Conservation (phyloP, 2,888 invertebrate genomes). For the Caenorhabditis doughertyi region DNA sequence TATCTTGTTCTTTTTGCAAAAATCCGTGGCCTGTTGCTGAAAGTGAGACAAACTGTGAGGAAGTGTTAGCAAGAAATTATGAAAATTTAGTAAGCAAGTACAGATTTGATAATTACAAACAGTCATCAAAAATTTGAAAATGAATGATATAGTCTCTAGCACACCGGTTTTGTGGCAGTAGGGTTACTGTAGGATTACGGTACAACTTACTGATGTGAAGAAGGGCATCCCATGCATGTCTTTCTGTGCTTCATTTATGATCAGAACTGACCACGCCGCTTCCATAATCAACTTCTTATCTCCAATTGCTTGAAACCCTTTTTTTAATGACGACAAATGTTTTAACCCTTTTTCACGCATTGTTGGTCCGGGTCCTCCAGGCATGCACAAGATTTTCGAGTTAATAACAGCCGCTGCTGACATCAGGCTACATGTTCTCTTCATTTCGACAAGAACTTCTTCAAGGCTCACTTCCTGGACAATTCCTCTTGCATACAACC, state of each 20-base stretch:
- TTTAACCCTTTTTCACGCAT: constrained; percentile 55
- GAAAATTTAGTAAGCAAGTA: no score
- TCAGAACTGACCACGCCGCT: constrained; percentile 62
- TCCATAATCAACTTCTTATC: constrained; percentile 58
- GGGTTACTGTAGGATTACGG: not conserved
- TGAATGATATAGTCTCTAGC: no score
- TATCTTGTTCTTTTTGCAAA: constrained; percentile 65
- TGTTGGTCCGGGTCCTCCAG: constrained; percentile 73
- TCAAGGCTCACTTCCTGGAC: constrained; percentile 17
- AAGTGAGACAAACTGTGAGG: no score
- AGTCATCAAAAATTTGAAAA: no score
- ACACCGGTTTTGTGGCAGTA: no score
- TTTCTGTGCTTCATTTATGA: constrained; percentile 42
- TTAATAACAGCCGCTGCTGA: constrained; percentile 46
- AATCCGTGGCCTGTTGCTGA: constrained; percentile 65
- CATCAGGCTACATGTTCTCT: constrained; percentile 40
- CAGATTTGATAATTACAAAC: no score
- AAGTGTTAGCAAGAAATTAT: no score
- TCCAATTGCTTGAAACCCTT: constrained; percentile 25
- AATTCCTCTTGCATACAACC: constrained; percentile 40
- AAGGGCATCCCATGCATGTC: constrained; percentile 61
- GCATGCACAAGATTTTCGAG: constrained; percentile 68
- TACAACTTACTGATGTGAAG: constrained; percentile 41
- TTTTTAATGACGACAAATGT: constrained; percentile 19
- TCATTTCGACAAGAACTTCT: constrained; percentile 49